Evolutionary conservation across 2,888 invertebrate genomes (phyloP).

Genomic region (Subacronicta megacephala): DNA sequence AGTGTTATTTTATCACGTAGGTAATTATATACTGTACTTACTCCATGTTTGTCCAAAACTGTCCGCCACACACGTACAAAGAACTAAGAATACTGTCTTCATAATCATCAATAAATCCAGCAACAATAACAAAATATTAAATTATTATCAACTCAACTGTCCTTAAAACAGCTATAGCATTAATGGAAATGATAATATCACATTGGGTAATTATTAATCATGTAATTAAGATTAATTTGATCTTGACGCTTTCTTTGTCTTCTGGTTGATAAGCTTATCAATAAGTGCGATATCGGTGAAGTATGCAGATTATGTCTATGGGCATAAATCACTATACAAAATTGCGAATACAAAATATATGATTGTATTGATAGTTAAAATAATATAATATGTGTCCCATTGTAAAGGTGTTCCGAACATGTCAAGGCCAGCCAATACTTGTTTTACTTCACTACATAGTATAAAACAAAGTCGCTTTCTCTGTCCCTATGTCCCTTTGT

Average conservation of each 20-base stretch:
- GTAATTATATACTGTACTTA: too few species aligned
- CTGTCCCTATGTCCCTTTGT: too few species aligned
- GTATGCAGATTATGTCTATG: not conserved
- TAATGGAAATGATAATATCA: constrained; percentile 10
- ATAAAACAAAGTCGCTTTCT: too few species aligned
- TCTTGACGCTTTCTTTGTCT: not conserved
- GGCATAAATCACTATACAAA: too few species aligned
- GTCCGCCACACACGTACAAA: constrained; percentile 10
- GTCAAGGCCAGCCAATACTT: too few species aligned
- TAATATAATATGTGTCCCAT: too few species aligned
- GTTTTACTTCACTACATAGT: too few species aligned
- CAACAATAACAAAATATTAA: not conserved
- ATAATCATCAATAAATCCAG: constrained; percentile 19
- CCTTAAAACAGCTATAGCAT: not conserved
- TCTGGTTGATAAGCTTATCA: not conserved
- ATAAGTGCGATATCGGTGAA: too few species aligned
- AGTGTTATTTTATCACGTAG: too few species aligned
- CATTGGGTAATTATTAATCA: not conserved
- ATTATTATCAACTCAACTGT: not conserved
- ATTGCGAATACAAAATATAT: too few species aligned
- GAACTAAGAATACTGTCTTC: constrained; percentile 14
- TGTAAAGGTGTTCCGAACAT: too few species aligned
- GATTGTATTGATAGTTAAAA: too few species aligned
- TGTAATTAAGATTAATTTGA: constrained; percentile 3
- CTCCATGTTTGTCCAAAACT: constrained; percentile 25